Conservation (phyloP, 2,113 vertebrate species). For the Physeter macrocephalus region DNA sequence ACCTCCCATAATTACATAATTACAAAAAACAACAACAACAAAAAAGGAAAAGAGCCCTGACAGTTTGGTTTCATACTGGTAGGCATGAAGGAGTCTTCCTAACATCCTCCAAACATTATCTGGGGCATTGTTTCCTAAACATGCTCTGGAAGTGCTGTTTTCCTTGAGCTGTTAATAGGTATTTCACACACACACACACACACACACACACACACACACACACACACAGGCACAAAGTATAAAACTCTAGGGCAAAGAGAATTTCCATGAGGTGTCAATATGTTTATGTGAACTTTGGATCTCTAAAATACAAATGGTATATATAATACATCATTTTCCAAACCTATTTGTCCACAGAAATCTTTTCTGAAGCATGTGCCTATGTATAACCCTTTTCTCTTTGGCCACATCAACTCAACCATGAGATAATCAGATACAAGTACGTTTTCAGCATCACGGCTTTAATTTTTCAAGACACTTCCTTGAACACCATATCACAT, state of each 20-base stretch:
- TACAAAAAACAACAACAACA: background rate
- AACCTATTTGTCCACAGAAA: background rate
- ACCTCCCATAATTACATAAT: background rate
- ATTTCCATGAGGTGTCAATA: background rate
- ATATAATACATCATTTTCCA: background rate
- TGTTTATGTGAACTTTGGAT: background rate
- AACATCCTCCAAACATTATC: background rate
- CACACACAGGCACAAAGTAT: background rate
- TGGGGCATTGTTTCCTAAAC: background rate
- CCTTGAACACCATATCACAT: background rate
- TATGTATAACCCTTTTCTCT: background rate
- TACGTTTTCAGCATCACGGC: background rate
- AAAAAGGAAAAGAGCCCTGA: background rate
- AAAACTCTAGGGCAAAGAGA: background rate
- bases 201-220: background rate
- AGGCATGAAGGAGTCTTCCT: background rate
- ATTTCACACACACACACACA: background rate
- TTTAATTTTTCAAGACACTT: background rate
- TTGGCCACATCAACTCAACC: background rate
- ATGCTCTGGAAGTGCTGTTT: fast-evolving
- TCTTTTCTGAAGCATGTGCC: background rate
- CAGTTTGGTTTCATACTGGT: background rate
- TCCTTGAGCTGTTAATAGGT: background rate
- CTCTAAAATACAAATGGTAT: background rate
- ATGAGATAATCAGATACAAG: background rate